A percentile compares a stretch with the other conserved stretches of the same genome.
Conservation (phyloP, 2,888 invertebrate species). For the Brenthis hecate region DNA sequence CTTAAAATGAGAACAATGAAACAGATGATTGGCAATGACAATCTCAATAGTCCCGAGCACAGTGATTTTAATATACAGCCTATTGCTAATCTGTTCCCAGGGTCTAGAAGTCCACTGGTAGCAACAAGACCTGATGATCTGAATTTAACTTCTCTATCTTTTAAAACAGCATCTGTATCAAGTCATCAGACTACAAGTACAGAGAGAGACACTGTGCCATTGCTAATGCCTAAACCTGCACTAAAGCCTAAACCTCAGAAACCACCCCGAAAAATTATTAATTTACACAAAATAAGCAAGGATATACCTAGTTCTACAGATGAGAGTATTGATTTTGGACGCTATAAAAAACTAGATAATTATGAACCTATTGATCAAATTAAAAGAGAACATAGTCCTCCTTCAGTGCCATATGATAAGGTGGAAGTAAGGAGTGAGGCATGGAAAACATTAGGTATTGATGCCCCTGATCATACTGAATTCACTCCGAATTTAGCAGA, state of each 20-base stretch:
- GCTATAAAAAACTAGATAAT: constrained; percentile 79
- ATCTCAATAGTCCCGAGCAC: constrained; percentile 84
- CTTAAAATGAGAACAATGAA: constrained; percentile 94
- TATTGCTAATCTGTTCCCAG: constrained; percentile 89
- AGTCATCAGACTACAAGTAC: constrained; percentile 66
- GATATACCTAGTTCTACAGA: constrained; percentile 66
- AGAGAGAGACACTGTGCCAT: constrained; percentile 70
- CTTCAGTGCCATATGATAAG: constrained; percentile 85
- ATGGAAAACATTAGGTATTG: constrained; percentile 90
- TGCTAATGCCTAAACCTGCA: constrained; percentile 80
- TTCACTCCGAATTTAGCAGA: constrained; percentile 74
- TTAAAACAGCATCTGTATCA: constrained; percentile 70
- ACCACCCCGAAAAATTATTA: constrained; percentile 83
- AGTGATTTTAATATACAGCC: constrained; percentile 88
- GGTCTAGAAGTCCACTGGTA: constrained; percentile 91
- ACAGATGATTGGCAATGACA: constrained; percentile 88
- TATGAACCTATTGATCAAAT: constrained; percentile 77
- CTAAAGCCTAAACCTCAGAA: constrained; percentile 84
- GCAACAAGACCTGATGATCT: constrained; percentile 80
- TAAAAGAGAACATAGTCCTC: constrained; percentile 72
- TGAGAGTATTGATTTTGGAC: constrained; percentile 75
- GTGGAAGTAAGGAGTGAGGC: constrained; percentile 90
- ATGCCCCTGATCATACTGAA: constrained; percentile 88
- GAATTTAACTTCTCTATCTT: constrained; percentile 72
- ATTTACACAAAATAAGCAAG: constrained; percentile 65